Evolutionary conservation across 1,140 invertebrate species (phyloP).

Genomic region (Lepidurus arcticus): DNA sequence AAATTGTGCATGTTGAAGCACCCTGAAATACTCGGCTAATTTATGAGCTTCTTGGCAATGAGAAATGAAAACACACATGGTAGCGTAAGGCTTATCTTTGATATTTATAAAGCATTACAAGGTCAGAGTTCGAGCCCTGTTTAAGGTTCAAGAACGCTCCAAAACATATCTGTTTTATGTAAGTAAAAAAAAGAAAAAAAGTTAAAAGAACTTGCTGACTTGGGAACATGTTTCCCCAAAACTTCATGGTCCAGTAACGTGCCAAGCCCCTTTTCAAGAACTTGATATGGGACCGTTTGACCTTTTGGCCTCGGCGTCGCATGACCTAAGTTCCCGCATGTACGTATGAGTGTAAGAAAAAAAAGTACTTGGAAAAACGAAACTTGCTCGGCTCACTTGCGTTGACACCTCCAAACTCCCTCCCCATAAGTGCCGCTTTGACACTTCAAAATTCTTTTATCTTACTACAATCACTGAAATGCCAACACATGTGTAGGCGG

Average conservation of each 20-base stretch:
- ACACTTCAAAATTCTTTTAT: not conserved
- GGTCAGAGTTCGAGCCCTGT: not conserved
- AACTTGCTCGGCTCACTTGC: not conserved
- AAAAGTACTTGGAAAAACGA: not conserved
- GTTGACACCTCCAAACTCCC: not conserved
- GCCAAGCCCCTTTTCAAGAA: conserved; percentile 9
- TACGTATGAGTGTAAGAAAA: not conserved
- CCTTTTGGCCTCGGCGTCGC: not conserved
- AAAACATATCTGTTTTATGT: conserved; percentile 16
- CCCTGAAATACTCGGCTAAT: too few relatives aligned
- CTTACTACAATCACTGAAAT: not conserved
- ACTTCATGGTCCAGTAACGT: not conserved
- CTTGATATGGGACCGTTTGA: not conserved
- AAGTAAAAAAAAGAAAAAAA: not conserved
- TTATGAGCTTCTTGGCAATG: not conserved
- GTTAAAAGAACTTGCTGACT: not conserved
- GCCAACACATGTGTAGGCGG: not conserved
- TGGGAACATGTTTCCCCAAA: not conserved
- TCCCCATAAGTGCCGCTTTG: not conserved
- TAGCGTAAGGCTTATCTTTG: not conserved
- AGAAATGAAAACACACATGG: not conserved
- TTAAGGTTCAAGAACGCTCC: not conserved
- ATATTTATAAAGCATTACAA: not conserved
- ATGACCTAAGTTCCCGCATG: conserved; percentile 17
- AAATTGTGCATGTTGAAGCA: too few relatives aligned